Evolutionary conservation across 2,113 vertebrate species (phyloP).

Genomic region (Muntiacus muntjak): DNA sequence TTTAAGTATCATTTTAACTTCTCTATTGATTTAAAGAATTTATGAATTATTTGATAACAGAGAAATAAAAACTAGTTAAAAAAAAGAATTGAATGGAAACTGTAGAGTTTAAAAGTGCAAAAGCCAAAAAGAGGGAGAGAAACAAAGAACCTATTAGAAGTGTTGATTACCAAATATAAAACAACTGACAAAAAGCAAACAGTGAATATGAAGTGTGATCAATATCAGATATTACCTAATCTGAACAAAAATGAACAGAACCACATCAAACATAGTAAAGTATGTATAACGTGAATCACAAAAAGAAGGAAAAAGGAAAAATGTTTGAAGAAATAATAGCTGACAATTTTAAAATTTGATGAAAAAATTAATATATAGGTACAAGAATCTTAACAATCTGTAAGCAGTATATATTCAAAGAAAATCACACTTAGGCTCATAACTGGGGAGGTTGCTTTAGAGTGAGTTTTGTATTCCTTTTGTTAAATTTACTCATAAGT

Average conservation of each 20-base stretch:
- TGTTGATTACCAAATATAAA: not conserved
- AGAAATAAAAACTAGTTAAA: not conserved
- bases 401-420: not conserved
- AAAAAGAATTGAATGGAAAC: not conserved
- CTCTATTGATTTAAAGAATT: not conserved
- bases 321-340: not conserved
- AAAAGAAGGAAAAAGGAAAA: not conserved
- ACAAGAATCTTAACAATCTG: not conserved
- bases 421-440: not conserved
- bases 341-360: not conserved
- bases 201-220: not conserved
- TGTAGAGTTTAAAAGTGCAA: not conserved
- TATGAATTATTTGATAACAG: not conserved
- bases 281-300: not conserved
- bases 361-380: not conserved
- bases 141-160: not conserved
- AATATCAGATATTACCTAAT: not conserved
- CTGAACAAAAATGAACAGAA: not conserved
- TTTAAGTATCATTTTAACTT: not conserved
- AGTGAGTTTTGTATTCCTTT: not conserved
- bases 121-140: not conserved
- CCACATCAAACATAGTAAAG: not conserved
- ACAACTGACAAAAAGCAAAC: not conserved
- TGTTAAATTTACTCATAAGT: not conserved
- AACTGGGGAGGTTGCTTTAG: not conserved